Base-by-base conservation (phyloP, 1,140 invertebrate genomes). In the Propsilocerus akamusi region DNA sequence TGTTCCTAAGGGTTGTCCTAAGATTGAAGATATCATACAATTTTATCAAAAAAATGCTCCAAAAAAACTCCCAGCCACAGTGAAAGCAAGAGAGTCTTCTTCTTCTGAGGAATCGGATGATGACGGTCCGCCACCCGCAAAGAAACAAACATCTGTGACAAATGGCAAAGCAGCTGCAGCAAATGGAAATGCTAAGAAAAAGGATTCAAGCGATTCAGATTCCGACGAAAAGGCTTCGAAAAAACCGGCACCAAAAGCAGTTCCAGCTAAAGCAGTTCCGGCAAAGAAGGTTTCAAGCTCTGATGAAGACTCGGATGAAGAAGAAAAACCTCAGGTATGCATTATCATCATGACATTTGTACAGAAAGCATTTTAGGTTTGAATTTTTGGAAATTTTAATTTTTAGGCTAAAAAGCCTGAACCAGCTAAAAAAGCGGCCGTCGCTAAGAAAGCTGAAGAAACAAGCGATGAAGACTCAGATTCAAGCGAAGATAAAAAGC, bases 1-100 rank as follows among this genome's bases (percentile, higher is more conserved):
- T 11, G 53, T 75, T 7, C 62, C 62, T 3, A 73, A 75, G 56
- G 72, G 70, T 46, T 67, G 64, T 2, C 72, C 74, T 1, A 65
- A 62, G 8, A 55, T 77, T 3, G n/a, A 53, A 0, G 72, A 76
- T 0, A 60, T 76, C 5, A 55, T 70, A 17, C 56, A 62, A 17
- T 63, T 65, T 52, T 76, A 67, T 56, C 69, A 72, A 57, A 68
- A 66, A 17, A 69, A 54, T 32, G 66, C 68, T 0, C 47, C 58
- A 3, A 71, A 68, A 28, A 75, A 74, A 48, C 51, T 73, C 26
- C 55, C 59, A 4, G 34, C 52, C n/a, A 51, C 17, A 17, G 8
- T 59, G 5, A 57, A 63, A 55, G 25, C 37, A 28, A 12, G 5
- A 24, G 14, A 49, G 7, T 32, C 46, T 5, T 28, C 24, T 46